Evolutionary conservation across 2,113 vertebrate genomes (phyloP).

Genomic region (Laticauda laticaudata): DNA sequence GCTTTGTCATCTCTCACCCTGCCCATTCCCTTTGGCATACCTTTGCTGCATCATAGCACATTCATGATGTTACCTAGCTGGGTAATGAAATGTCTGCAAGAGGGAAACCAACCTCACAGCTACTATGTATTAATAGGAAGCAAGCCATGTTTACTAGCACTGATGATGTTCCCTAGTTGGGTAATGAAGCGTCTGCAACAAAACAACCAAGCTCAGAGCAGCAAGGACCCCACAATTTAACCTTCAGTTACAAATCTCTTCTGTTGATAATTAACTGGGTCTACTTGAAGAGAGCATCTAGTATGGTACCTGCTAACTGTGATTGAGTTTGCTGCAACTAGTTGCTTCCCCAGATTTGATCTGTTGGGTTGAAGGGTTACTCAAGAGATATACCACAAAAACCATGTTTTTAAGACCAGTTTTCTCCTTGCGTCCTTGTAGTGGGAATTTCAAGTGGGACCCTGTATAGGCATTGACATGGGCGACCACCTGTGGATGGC

Average conservation of each 20-base stretch:
- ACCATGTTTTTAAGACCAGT: too few relatives aligned
- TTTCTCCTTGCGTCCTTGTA: slow-evolving; percentile 32
- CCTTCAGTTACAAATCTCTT: not conserved
- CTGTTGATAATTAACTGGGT: not conserved
- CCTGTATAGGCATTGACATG: slow-evolving; percentile 75
- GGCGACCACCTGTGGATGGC: slow-evolving; percentile 86
- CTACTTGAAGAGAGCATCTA: not conserved
- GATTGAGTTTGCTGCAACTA: not conserved
- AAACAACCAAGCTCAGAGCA: too few relatives aligned
- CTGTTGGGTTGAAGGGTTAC: not conserved
- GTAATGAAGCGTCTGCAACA: too few relatives aligned
- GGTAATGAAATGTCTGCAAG: not conserved
- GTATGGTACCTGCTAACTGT: not conserved
- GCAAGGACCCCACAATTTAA: not conserved
- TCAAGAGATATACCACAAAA: not conserved
- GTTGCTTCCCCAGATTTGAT: not conserved
- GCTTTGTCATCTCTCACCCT: not conserved
- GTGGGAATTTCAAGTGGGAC: slow-evolving; percentile 82
- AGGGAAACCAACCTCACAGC: not conserved
- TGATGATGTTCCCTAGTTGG: too few relatives aligned
- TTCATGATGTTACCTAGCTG: not conserved
- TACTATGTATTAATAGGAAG: too few relatives aligned
- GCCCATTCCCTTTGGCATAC: not conserved
- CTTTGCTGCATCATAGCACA: not conserved
- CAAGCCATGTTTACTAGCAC: too few relatives aligned